Evolutionary conservation across 2,888 invertebrate genomes (phyloP), one percentile per base, ranked within the genome.

Genomic region (Clusia tigrina): DNA sequence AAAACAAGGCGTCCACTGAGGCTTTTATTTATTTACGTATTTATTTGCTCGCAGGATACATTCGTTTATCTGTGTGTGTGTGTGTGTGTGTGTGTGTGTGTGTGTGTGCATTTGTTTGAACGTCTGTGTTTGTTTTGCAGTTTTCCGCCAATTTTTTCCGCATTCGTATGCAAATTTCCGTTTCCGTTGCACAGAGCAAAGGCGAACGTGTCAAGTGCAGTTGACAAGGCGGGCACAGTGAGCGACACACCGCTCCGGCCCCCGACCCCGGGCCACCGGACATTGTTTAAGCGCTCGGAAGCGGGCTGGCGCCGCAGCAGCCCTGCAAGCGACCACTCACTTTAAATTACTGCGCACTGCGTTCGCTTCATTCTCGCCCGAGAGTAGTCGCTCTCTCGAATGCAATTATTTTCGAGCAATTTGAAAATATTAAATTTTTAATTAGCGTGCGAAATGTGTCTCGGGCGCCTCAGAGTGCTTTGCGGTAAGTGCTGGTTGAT

Each of bases 131-230:
- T 32, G 32, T 32, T 32, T 9, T 32, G 32, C n/a, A n/a, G n/a
- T n/a, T 32, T 12, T 32, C 32, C 12, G 12, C 32, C 12, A 12
- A 12, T 32, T 32, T 32, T 32, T 32, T 12, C 32, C 6, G 12
- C 12, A 32, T 32, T 32, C 42, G n/a, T 42, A 15, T 42, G 42
- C 42, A 42, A 42, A 42, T 42, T 42, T 42, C n/a, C 42, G n/a
- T 42, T 42, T 42, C 42, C n/a, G 42, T 17, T 42, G 42, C 32
- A 9, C 6, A 9, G 12, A 32, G 32, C 32, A 12, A 32, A n/a
- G n/a, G n/a, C n/a, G n/a, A n/a, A n/a, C 12, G 42, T 15, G 42
- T 42, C 42, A 42, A 42, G 42, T 42, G 42, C 42, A 15, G 10
- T 10, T 42, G 42, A 42, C 42, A 42, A n/a, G 10, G n/a, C n/a